These are phyloP conservation scores for Aphyosemion australe DNA, from an alignment of 2,113 vertebrate genomes.

Conservation along the genomic window DNA sequence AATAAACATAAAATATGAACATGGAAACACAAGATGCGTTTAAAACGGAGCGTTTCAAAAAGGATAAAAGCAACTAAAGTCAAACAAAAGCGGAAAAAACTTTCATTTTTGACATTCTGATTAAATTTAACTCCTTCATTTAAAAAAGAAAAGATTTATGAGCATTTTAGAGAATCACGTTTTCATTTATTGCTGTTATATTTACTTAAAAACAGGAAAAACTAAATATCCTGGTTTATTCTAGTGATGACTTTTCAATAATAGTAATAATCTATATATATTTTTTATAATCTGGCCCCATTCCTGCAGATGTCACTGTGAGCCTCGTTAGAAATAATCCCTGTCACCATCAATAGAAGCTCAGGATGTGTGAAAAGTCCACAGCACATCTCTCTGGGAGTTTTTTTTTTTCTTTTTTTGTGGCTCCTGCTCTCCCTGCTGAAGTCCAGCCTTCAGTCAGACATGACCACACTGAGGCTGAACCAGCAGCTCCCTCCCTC, in stretches of 20 bases:
- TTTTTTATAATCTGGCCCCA: slow-evolving; percentile 32
- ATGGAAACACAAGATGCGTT: accelerated
- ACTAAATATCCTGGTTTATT: no score
- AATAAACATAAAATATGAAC: neutral
- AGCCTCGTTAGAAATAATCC: slow-evolving; percentile 33
- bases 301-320: slow-evolving; percentile 69
- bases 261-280: no score
- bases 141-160: no score
- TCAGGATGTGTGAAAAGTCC: slow-evolving; percentile 54
- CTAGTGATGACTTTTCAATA: no score
- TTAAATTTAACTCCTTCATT: no score
- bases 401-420: slow-evolving; percentile 7
- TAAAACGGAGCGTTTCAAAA: neutral
- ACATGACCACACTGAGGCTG: slow-evolving; percentile 53
- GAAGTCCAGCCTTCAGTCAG: no score
- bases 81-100: no score
- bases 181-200: no score
- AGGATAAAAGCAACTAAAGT: neutral
- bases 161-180: no score
- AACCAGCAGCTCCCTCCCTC: slow-evolving; percentile 58
- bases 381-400: slow-evolving; percentile 33
- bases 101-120: no score
- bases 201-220: no score
- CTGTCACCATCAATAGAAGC: slow-evolving; percentile 25
- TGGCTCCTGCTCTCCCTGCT: slow-evolving; percentile 14